Base-by-base conservation (phyloP, 2,888 invertebrate genomes). In the Periphyllus acericola region DNA sequence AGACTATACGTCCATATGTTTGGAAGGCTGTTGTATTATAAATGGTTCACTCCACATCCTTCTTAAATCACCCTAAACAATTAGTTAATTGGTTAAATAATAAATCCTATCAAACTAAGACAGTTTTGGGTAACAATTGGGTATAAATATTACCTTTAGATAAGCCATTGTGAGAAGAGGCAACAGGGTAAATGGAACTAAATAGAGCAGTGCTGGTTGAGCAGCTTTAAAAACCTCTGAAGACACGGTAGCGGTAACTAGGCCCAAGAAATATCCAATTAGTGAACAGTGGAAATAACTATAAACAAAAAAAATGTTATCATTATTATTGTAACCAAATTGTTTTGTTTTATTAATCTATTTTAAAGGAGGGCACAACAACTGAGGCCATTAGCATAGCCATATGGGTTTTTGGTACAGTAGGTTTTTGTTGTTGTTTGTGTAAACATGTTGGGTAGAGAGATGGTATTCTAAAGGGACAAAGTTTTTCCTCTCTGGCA, bases 251-350 rank as follows among this genome's bases (percentile, higher is more conserved):
- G 99, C 98, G 91, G 98, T 98, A 92, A 99, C 94, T 92, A 99
- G 94, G 91, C 98, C 98, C 92, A 99, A 94, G 93, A 98, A 98
- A 93, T 99, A 98, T 91, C 99, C 99, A 92, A 99, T 95, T 91
- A 99, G 94, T 91, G 98, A 98, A 94, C 98, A 99, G 93, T 99
- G 99, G 94, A 99, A 99, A 94, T 99, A 99, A 91, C 97, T 98
- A 90, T 71, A 89, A 89, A 55, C 79, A 83, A 88, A 80, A n/a
- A n/a, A 72, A 74, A 83, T 72, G 11, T 72, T 32, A 40, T n/a
- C 68, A 6, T 55, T 36, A 74, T 72, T n/a, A 60, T 36, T 25
- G 29, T 75, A 36, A 36, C 1, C 36, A 74, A 32, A 34, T 40
- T 11, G 72, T 46, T n/a, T n/a, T 29, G 2, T 6, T 40, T 68